Percentiles rank a stretch among this genome's conserved stretches.
phyloP scores from a whole-genome alignment of 2,888 invertebrate genomes.

The Venustoraphidia nigricollis region DNA sequence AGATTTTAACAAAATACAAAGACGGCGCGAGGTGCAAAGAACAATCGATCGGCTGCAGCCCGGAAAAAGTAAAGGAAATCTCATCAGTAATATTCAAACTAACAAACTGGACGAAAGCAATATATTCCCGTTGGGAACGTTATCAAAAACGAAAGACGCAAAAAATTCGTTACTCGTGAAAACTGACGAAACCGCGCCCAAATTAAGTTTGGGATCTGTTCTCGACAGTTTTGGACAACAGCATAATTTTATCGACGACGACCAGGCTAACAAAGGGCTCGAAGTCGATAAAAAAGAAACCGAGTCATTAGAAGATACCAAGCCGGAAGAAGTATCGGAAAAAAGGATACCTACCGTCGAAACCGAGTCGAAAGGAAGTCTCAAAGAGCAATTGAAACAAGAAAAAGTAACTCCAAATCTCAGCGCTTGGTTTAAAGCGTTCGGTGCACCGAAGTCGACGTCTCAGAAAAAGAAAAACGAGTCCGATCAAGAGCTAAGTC shows the following conservation, averaged over 20 bases:
- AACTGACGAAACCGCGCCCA: conserved; percentile 54
- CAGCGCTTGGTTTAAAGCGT: conserved; percentile 86
- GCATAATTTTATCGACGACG: conserved; percentile 44
- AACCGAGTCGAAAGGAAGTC: conserved; percentile 14
- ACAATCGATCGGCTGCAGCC: conserved; percentile 74
- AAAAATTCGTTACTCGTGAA: conserved; percentile 40
- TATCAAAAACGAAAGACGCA: conserved; percentile 40
- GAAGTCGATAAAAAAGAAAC: conserved; percentile 24
- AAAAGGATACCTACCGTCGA: conserved; percentile 15
- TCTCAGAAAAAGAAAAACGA: conserved; percentile 35
- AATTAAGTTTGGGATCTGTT: conserved; percentile 72
- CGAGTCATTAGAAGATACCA: conserved; percentile 14
- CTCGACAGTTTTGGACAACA: conserved; percentile 57
- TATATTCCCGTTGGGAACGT: conserved; percentile 32
- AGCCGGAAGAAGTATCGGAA: conserved; percentile 17
- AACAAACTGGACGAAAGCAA: conserved; percentile 38
- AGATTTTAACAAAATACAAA: conserved; percentile 26
- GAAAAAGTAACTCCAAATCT: conserved; percentile 69
- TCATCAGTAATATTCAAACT: conserved; percentile 49
- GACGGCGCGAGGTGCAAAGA: conserved; percentile 56
- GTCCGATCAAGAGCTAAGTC: background rate
- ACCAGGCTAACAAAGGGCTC: conserved; percentile 18
- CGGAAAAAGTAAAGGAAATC: conserved; percentile 76
- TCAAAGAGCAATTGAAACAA: conserved; percentile 29
- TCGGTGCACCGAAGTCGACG: conserved; percentile 61